phyloP scores from a whole-genome alignment of 2,113 vertebrate genomes.

The Hiodon tergisus region DNA sequence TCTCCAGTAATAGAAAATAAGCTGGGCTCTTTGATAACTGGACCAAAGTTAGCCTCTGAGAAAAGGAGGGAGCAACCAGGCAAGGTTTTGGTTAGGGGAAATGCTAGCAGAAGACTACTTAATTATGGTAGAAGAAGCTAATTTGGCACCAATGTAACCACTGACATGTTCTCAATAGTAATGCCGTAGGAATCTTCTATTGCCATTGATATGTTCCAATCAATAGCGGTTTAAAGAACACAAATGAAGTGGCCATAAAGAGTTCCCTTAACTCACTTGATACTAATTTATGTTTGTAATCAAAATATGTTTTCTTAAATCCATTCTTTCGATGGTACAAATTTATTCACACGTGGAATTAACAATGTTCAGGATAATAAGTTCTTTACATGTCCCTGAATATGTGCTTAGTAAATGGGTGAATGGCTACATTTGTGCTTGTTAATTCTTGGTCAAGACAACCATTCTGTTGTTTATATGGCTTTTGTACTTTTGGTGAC shows the following conservation, averaged over 20 bases:
- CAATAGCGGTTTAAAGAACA: slow-evolving; percentile 18
- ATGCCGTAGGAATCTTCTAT: slow-evolving; percentile 14
- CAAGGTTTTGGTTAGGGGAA: neutral
- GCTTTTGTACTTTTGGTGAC: neutral
- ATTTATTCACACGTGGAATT: too few species aligned
- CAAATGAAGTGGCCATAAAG: slow-evolving; percentile 17
- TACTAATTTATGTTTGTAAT: neutral
- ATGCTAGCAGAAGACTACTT: slow-evolving; percentile 12
- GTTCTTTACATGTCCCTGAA: too few species aligned
- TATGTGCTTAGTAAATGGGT: too few species aligned
- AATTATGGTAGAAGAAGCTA: slow-evolving; percentile 19
- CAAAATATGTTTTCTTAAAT: neutral
- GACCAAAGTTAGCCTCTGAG: neutral
- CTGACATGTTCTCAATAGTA: slow-evolving; percentile 23
- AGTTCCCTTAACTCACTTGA: slow-evolving; percentile 18
- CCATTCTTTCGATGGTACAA: neutral
- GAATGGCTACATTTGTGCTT: neutral
- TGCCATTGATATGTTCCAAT: slow-evolving; percentile 23
- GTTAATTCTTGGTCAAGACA: neutral
- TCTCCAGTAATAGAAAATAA: neutral
- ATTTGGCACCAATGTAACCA: slow-evolving; percentile 6
- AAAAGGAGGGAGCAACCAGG: neutral
- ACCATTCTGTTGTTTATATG: neutral
- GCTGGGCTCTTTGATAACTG: neutral
- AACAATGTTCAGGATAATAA: too few species aligned